Evolutionary conservation across 2,888 invertebrate genomes (phyloP), one percentile per base, ranked within the genome.

Genomic region (Tridacna crocea): DNA sequence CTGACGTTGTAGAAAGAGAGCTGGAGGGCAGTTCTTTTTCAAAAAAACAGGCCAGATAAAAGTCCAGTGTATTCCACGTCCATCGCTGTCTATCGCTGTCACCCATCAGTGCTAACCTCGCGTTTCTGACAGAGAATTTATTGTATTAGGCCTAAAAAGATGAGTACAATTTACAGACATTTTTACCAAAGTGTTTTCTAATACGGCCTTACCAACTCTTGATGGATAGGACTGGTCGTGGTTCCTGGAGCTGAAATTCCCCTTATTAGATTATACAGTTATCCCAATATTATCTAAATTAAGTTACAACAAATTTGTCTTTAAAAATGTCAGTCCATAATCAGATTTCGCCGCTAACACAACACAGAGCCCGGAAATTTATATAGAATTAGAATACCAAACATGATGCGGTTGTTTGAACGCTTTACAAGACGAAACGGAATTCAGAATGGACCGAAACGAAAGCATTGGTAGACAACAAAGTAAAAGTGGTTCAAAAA

Each of bases 301-400:
- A 76, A 81, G 79, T 86, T 86, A 83, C 80, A 83, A 81, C 83
- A 82, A 86, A 86, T 86, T 86, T 86, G 83, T 86, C 86, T 83
- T 86, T 83, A 86, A 86, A 86, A 83, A 86, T 81, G 86, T 86
- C 86, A 86, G 79, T 63, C 80, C 66, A 61, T 83, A 83, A 83
- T 86, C 78, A 60, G 81, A 81, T 86, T 83, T 76, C 36, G 75
- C 60, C 72, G 74, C 65, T 86, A 80, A 86, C 86, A 86, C 72
- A 80, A 80, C 81, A 55, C 86, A 86, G 86, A 82, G 51, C 77
- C 61, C 79, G 72, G 66, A 72, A 80, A 82, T 85, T 85, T 82
- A 72, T 82, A 78, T 82, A 82, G 81, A 77, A 82, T 82, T 78
- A 77, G 84, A 85, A 82, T 81, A 79, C 72, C 61, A 82, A 82